Conservation (phyloP, 2,113 vertebrate genomes). For the Microtus ochrogaster region DNA sequence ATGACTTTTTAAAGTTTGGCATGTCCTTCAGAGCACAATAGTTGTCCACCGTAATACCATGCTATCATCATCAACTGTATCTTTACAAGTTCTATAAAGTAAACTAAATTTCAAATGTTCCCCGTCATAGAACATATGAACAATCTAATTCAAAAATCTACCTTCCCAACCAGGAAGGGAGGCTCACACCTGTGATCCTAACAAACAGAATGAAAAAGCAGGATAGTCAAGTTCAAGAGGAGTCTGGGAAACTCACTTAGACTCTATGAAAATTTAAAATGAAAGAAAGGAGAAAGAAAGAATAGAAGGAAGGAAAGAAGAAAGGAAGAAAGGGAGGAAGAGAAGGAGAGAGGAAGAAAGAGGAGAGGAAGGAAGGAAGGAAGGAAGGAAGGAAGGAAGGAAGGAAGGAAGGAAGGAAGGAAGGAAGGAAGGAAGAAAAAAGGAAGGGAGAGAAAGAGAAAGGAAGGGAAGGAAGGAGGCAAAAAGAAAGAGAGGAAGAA, state of each 20-base stretch:
- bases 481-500: neutral
- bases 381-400: no score
- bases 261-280: neutral
- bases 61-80: neutral
- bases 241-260: neutral
- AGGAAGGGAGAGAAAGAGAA: no score
- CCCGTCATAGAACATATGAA: no score
- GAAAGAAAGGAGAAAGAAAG: neutral
- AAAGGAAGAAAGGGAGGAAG: no score
- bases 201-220: neutral
- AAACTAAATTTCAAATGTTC: neutral
- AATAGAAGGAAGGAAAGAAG: neutral
- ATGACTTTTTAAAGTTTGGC: neutral
- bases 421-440: no score
- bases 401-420: neutral
- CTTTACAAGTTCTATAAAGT: neutral
- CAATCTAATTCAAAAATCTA: neutral
- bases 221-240: neutral
- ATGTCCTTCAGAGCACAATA: neutral
- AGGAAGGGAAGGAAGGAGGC: neutral
- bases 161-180: no score
- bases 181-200: neutral
- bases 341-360: neutral
- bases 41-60: fast-evolving
- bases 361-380: no score